Evolutionary conservation across 2,797 vertebrate genomes (phyloP), one percentile per base, ranked within the genome.

Genomic region (Melanotaenia parkinsoni): DNA sequence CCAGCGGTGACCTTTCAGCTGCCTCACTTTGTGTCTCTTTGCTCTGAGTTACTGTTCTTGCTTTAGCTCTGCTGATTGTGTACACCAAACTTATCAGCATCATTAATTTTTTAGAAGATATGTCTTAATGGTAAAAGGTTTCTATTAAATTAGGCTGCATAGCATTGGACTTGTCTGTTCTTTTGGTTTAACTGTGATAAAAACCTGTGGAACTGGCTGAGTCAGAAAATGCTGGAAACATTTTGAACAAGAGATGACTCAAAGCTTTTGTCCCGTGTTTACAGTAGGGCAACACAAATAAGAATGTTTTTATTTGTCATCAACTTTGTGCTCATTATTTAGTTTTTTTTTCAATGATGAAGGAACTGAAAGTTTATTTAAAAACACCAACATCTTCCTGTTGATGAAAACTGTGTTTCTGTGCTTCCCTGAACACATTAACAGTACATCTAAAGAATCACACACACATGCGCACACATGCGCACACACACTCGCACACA

Each of bases 301-400:
- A 40, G 57, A 62, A 47, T 82, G 78, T 86, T 79, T 51, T 24
- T 56, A 14, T 24, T 56, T 85, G 76, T 79, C 51, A 79, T 70
- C 43, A 59, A 45, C 62, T 76, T 54, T 76, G 58, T 60, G 59
- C 76, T 62, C 13, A n/a, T 69, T 38, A 79, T 73, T 58, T 63
- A 76, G 5, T 16, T 40, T 59, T 76, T 76, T 86, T 77, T 85
- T 67, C 60, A 72, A 26, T 24, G 67, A 51, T 37, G 57, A 69
- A 57, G 4, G 76, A 57, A 81, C 63, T 58, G 74, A 81, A 84
- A 76, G 84, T 92, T 86, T 60, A 60, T 74, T 63, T 47, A 67
- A 63, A 73, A 70, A 74, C 76, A 35, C 14, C 20, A 51, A 58
- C 37, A 22, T 33, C 33, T 53, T 47, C 62, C 14, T 37, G 32